These are phyloP conservation scores for Leptonema lineaticorne DNA, from an alignment of 1,140 invertebrate species.

Conservation along the genomic window DNA sequence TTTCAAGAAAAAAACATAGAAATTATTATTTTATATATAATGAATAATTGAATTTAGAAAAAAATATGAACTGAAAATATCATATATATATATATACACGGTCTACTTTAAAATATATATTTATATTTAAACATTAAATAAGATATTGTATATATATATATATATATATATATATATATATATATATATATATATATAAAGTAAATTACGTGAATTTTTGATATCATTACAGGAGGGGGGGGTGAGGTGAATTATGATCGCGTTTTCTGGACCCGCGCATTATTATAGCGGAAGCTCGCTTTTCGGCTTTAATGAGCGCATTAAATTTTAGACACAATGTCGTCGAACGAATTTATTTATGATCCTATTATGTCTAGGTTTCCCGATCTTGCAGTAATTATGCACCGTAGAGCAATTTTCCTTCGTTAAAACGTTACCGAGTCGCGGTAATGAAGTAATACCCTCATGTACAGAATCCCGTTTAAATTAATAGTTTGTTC, in stretches of 20 bases:
- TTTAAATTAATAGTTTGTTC: constrained; percentile 8
- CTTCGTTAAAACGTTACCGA: constrained; percentile 8
- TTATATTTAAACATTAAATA: no score
- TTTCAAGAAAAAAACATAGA: no score
- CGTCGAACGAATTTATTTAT: constrained; percentile 16
- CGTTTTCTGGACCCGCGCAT: background rate
- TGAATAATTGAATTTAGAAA: no score
- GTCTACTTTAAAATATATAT: no score
- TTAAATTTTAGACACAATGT: background rate
- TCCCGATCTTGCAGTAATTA: constrained; percentile 12
- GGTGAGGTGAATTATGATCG: no score
- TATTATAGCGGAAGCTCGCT: background rate
- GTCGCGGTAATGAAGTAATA: constrained; percentile 3
- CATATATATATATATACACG: no score
- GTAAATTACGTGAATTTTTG: no score
- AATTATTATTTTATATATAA: no score
- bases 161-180: background rate
- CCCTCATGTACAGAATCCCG: background rate
- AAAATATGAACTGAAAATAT: no score
- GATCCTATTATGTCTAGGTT: constrained; percentile 10
- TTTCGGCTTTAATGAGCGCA: background rate
- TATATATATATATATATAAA: background rate
- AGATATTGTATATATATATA: no score
- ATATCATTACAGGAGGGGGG: no score
- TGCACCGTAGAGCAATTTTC: constrained; percentile 14